Evolutionary conservation across 2,113 vertebrate genomes (phyloP).

Genomic region (Struthidea cinerea): DNA sequence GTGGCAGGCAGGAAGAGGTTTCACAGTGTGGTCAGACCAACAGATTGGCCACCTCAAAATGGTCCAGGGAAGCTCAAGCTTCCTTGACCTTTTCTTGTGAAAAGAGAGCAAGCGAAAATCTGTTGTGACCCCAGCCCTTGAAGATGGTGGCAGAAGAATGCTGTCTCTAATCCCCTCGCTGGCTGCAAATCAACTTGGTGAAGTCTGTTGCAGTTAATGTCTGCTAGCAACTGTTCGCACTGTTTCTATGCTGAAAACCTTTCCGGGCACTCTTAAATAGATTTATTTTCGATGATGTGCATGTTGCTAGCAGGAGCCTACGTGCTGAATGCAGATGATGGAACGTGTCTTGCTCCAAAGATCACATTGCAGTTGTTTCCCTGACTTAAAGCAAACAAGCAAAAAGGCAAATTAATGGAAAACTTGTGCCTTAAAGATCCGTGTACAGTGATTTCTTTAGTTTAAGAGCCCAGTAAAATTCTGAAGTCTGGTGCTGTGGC

Average conservation of each 20-base stretch:
- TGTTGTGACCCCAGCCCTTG: not conserved
- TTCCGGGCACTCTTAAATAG: not conserved
- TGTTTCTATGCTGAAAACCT: slow-evolving; percentile 34
- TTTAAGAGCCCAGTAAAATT: not conserved
- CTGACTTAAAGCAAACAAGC: not conserved
- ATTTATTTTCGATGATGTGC: slow-evolving; percentile 31
- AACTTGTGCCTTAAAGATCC: not conserved
- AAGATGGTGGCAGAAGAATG: not conserved
- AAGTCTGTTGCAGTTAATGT: slow-evolving; percentile 19
- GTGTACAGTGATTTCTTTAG: not conserved
- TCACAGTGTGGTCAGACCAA: not conserved
- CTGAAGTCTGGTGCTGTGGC: not conserved
- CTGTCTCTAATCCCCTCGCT: slow-evolving; percentile 5
- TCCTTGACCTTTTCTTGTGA: not conserved
- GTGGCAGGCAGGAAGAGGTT: not conserved
- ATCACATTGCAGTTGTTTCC: slow-evolving; percentile 30
- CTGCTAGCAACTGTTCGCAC: slow-evolving; percentile 23
- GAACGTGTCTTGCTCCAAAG: not conserved
- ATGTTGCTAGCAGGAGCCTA: not conserved
- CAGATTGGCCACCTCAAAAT: not conserved
- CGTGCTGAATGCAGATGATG: slow-evolving; percentile 30
- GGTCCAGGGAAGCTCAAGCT: not conserved
- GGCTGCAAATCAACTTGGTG: slow-evolving; percentile 9
- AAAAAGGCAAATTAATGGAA: not conserved
- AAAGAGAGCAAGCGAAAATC: not conserved